Conservation (phyloP, 2,797 vertebrate species). For the Merluccius polli region DNA sequence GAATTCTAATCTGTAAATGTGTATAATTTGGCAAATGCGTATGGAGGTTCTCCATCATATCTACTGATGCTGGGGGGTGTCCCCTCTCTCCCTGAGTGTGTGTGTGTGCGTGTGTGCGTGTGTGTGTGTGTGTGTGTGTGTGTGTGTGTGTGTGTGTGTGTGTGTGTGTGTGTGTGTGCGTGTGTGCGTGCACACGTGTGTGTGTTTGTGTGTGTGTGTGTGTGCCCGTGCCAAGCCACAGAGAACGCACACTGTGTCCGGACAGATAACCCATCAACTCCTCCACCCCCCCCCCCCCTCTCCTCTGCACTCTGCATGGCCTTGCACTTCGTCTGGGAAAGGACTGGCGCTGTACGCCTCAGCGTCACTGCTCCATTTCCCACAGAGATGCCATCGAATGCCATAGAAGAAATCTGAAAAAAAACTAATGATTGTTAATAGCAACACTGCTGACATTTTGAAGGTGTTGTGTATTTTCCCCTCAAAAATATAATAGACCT, state of each 20-base stretch:
- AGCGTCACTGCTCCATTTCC: not conserved
- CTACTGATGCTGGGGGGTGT: not conserved
- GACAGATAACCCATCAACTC: constrained; percentile 10
- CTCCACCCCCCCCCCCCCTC: not conserved
- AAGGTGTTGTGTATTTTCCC: too few species aligned
- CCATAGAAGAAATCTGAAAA: not conserved
- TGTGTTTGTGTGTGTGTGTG: not conserved
- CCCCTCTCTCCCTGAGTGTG: not conserved
- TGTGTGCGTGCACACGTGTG: not conserved
- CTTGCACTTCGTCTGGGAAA: constrained; percentile 31
- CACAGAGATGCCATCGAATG: not conserved
- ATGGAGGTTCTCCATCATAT: not conserved
- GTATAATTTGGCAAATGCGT: not conserved
- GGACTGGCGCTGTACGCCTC: not conserved
- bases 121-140: not conserved
- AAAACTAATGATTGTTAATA: not conserved
- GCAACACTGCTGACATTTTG: too few species aligned
- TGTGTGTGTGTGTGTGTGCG: not conserved
- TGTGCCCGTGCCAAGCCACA: constrained; percentile 16
- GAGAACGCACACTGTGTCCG: constrained; percentile 33
- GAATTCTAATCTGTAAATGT: not conserved
- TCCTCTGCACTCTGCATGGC: not conserved
- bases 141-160: not conserved
- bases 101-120: not conserved
- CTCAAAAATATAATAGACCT: not conserved